Conservation (phyloP, 2,888 invertebrate genomes). For the Andricus quercusramuli region DNA sequence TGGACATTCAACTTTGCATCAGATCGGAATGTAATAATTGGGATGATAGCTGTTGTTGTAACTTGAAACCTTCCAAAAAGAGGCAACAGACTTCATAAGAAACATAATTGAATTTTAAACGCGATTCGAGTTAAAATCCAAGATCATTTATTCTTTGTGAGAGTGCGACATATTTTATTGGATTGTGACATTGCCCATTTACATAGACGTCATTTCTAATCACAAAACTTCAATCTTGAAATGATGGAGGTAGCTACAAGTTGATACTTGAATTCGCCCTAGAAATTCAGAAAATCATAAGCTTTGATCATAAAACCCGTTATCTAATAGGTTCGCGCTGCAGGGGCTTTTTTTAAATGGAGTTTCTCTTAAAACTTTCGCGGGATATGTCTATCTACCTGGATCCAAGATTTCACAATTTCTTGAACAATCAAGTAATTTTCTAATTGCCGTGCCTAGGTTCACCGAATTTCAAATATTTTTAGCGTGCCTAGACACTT, state of each 20-base stretch:
- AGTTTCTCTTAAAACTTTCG: neutral
- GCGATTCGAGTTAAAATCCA: neutral
- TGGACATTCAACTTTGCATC: neutral
- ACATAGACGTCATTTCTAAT: neutral
- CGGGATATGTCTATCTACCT: neutral
- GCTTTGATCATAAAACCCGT: constrained; percentile 10
- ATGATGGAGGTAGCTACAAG: neutral
- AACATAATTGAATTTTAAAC: neutral
- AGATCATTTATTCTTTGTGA: neutral
- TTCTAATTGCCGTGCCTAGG: neutral
- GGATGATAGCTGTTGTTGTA: neutral
- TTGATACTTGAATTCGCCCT: neutral
- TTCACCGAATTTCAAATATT: too few relatives aligned
- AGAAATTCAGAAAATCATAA: neutral
- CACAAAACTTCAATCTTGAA: neutral
- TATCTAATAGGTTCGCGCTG: neutral
- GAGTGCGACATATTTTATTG: neutral
- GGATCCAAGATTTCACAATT: neutral
- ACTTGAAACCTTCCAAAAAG: neutral
- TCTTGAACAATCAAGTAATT: neutral
- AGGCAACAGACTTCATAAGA: neutral
- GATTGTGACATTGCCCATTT: neutral
- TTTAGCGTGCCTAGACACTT: too few relatives aligned
- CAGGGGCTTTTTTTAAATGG: neutral
- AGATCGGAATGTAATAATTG: neutral